Percentiles rank a stretch among this genome's conserved stretches.
Evolutionary conservation across 2,113 vertebrate genomes (phyloP).

Genomic region (Geococcyx californianus): DNA sequence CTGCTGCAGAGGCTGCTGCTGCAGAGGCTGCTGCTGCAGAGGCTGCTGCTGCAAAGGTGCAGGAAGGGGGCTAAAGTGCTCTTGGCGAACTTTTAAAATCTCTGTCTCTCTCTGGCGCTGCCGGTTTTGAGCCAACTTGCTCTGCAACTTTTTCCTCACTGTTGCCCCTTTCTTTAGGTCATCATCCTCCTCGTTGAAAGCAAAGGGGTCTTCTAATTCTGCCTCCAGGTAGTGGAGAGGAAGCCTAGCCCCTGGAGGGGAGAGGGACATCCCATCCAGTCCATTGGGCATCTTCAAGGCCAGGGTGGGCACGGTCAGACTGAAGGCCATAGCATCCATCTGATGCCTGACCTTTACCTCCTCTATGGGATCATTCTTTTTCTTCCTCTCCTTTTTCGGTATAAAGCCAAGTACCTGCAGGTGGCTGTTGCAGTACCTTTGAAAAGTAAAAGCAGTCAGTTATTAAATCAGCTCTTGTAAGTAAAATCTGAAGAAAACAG

Average conservation of each 20-base stretch:
- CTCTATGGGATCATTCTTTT: slow-evolving; percentile 95
- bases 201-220: slow-evolving; percentile 95
- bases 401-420: slow-evolving; percentile 99
- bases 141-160: slow-evolving; percentile 91
- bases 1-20: slow-evolving; percentile 74
- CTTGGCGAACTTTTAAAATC: slow-evolving; percentile 88
- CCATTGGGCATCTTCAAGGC: slow-evolving; percentile 94
- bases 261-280: slow-evolving; percentile 91
- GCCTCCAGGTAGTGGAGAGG: slow-evolving; percentile 88
- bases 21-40: slow-evolving; percentile 75
- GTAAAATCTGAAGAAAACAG: neutral
- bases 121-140: slow-evolving; percentile 88
- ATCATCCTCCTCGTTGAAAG: slow-evolving; percentile 94
- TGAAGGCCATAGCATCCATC: slow-evolving; percentile 93
- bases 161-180: slow-evolving; percentile 85
- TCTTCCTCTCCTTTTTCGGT: slow-evolving; percentile 99
- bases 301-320: slow-evolving; percentile 93
- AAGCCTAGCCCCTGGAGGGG: slow-evolving; percentile 87
- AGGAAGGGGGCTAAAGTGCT: slow-evolving; percentile 94
- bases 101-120: slow-evolving; percentile 87
- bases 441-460: slow-evolving; percentile 34
- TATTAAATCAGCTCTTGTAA: neutral
- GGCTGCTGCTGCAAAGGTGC: slow-evolving; percentile 79
- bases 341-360: slow-evolving; percentile 90
- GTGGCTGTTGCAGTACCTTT: slow-evolving; percentile 99